Conservation (phyloP, 2,888 invertebrate species). For the Zygothrica quintamaculata region DNA sequence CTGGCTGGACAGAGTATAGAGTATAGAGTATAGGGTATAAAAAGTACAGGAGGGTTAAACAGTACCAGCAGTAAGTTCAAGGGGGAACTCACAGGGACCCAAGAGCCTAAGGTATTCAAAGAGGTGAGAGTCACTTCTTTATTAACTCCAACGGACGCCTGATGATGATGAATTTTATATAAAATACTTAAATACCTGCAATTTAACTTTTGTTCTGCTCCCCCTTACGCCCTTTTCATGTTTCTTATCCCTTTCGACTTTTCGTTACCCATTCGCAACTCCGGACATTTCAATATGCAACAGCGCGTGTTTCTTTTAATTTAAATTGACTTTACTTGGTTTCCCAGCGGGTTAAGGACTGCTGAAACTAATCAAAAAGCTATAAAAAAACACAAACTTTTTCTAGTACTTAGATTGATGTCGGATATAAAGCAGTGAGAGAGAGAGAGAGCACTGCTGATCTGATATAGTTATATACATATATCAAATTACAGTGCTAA, state of each 20-base stretch:
- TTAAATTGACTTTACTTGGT: conserved; percentile 66
- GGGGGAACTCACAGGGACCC: too few species aligned
- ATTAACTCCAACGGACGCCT: conserved; percentile 65
- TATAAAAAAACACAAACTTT: conserved; percentile 39
- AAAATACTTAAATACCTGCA: conserved; percentile 83
- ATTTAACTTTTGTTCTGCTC: conserved; percentile 76
- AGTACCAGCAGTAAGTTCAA: too few species aligned
- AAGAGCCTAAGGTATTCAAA: background rate
- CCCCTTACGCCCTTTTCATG: background rate
- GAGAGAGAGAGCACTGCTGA: conserved; percentile 19
- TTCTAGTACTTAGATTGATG: conserved; percentile 31
- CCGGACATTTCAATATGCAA: conserved; percentile 66
- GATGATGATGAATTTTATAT: conserved; percentile 80
- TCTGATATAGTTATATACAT: conserved; percentile 12
- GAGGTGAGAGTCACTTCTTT: conserved; percentile 45
- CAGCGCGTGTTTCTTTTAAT: conserved; percentile 68
- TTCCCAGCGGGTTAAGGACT: conserved; percentile 70
- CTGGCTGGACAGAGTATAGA: conserved; percentile 18
- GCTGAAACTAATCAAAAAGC: conserved; percentile 76
- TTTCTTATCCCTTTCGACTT: background rate
- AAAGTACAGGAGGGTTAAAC: too few species aligned
- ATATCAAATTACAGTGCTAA: conserved; percentile 10
- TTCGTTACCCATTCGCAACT: background rate
- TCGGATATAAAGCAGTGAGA: conserved; percentile 20
- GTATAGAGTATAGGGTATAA: background rate